Evolutionary conservation across 2,797 vertebrate species (phyloP).

Genomic region (Nyctalus aviator): DNA sequence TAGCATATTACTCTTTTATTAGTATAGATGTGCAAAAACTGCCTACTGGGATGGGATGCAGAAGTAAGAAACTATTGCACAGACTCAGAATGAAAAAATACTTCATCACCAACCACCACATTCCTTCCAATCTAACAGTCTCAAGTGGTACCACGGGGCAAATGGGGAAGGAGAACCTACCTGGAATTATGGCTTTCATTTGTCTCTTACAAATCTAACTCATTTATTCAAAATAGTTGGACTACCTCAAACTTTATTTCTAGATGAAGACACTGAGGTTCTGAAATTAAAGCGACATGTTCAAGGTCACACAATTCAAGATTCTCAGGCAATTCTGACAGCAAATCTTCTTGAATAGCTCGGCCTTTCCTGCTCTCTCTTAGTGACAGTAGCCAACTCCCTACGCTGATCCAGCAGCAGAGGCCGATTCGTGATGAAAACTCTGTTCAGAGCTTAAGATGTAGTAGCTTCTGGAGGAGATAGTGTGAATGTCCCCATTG

Average conservation of each 20-base stretch:
- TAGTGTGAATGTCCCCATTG: background rate
- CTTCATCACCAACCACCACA: background rate
- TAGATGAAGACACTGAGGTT: background rate
- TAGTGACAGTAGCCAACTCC: background rate
- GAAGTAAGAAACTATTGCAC: background rate
- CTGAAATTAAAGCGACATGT: background rate
- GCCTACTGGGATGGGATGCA: background rate
- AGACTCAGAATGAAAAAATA: background rate
- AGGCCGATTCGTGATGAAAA: background rate
- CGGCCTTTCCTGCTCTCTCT: background rate
- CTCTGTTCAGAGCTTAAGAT: background rate
- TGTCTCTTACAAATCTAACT: background rate
- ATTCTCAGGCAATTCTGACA: background rate
- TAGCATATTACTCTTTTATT: too few relatives aligned
- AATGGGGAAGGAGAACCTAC: background rate
- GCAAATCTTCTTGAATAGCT: background rate
- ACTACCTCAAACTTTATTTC: conserved; percentile 9
- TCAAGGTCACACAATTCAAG: background rate
- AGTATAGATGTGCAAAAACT: background rate
- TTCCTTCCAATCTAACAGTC: background rate
- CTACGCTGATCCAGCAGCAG: background rate
- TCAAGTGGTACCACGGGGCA: background rate
- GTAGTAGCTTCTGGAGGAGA: background rate
- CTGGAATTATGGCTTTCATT: background rate
- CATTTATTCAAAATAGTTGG: background rate